A percentile compares a stretch with the other conserved stretches of the same genome.
Conservation (phyloP, 2,113 vertebrate genomes). For the Dromas ardeola region DNA sequence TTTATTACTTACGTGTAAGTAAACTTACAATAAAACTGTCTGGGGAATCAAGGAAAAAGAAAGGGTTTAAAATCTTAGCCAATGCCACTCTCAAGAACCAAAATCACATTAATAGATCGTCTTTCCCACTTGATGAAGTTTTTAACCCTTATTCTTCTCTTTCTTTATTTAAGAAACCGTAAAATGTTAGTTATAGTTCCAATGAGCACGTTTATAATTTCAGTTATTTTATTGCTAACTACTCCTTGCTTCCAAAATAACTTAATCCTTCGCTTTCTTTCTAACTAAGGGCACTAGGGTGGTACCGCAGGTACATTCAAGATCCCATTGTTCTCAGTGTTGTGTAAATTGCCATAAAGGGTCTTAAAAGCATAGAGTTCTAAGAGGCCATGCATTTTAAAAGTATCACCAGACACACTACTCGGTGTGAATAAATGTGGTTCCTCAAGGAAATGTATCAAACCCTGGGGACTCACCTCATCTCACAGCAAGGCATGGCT, state of each 20-base stretch:
- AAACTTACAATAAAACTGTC: background rate
- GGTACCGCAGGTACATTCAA: background rate
- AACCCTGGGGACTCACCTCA: background rate
- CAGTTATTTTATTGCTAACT: background rate
- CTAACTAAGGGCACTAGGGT: background rate
- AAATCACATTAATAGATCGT: background rate
- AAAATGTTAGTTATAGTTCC: background rate
- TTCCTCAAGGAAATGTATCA: background rate
- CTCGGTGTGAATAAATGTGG: background rate
- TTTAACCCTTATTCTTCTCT: background rate
- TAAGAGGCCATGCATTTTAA: background rate
- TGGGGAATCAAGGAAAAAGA: background rate
- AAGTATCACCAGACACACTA: background rate
- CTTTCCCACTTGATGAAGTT: background rate
- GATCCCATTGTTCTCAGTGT: background rate
- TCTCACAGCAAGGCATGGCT: background rate
- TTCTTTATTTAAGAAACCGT: background rate
- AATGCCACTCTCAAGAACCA: background rate
- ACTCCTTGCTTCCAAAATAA: background rate
- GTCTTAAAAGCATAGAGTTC: background rate
- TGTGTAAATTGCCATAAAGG: background rate
- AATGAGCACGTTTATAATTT: background rate
- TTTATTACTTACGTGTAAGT: background rate
- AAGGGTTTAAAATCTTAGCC: background rate
- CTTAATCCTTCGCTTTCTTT: background rate